Evolutionary conservation across 2,797 vertebrate genomes (phyloP).

Genomic region (Falco concolor): DNA sequence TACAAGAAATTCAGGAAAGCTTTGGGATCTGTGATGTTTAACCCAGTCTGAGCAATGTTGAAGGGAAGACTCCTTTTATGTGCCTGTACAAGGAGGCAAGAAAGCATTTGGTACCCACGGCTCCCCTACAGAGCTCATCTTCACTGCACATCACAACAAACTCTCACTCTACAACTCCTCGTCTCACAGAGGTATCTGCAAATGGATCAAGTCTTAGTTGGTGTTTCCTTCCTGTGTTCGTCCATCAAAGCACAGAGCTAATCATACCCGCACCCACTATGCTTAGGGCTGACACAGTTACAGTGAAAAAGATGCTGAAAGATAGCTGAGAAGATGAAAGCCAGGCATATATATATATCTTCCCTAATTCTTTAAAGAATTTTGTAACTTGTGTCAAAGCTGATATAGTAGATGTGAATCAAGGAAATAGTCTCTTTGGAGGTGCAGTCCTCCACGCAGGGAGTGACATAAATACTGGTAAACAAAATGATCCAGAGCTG

Average conservation of each 20-base stretch:
- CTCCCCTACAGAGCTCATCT: not conserved
- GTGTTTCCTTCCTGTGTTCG: not conserved
- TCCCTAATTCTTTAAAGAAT: not conserved
- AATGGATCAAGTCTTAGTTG: not conserved
- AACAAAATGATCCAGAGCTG: not conserved
- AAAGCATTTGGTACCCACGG: not conserved
- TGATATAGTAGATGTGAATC: not conserved
- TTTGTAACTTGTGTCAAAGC: not conserved
- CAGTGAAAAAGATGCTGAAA: not conserved
- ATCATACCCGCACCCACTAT: not conserved
- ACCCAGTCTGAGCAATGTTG: not conserved
- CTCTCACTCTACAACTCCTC: not conserved
- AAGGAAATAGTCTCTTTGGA: not conserved
- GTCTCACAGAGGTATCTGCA: not conserved
- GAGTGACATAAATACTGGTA: accelerated
- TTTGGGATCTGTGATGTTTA: not conserved
- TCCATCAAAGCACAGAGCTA: not conserved
- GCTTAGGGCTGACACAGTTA: not conserved
- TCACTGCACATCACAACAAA: not conserved
- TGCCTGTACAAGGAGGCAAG: not conserved
- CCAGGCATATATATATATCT: not conserved
- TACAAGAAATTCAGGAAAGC: not conserved
- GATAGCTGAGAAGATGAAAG: not conserved
- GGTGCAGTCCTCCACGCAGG: accelerated
- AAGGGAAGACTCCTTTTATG: not conserved